Conservation (phyloP, 92 coral and sea anemone genomes). For the Umimayanthus chanpuru region DNA sequence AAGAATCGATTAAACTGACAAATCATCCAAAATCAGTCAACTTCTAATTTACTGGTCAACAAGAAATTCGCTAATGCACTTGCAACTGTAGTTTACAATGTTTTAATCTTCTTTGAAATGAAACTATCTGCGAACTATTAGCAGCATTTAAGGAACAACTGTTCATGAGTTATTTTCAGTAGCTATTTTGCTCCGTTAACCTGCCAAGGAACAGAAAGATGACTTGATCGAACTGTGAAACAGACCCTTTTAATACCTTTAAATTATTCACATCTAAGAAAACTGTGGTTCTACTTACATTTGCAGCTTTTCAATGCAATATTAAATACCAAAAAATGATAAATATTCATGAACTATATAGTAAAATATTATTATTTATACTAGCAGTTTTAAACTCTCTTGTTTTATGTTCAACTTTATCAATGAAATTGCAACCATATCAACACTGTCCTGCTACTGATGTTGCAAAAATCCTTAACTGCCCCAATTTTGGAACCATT, state of each 20-base stretch:
- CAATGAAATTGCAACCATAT: neutral
- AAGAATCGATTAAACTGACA: too few relatives aligned
- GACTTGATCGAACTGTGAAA: neutral
- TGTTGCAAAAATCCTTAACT: too few relatives aligned
- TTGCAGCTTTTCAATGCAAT: neutral
- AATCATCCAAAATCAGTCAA: too few relatives aligned
- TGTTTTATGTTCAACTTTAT: neutral
- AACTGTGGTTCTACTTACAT: neutral
- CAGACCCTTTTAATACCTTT: neutral
- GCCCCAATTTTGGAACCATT: too few relatives aligned
- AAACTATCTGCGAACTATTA: too few relatives aligned
- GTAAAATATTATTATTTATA: too few relatives aligned
- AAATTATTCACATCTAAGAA: neutral
- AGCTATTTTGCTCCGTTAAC: neutral
- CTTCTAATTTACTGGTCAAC: too few relatives aligned
- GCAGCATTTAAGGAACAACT: neutral
- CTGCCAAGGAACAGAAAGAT: neutral
- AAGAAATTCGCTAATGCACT: too few relatives aligned
- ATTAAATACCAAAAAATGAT: neutral
- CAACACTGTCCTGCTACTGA: too few relatives aligned
- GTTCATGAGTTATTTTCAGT: neutral
- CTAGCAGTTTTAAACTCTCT: neutral
- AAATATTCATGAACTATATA: neutral
- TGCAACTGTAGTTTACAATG: too few relatives aligned
- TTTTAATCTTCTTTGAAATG: neutral